Conservation (phyloP, 2,113 vertebrate species). For the Austrofundulus limnaeus region DNA sequence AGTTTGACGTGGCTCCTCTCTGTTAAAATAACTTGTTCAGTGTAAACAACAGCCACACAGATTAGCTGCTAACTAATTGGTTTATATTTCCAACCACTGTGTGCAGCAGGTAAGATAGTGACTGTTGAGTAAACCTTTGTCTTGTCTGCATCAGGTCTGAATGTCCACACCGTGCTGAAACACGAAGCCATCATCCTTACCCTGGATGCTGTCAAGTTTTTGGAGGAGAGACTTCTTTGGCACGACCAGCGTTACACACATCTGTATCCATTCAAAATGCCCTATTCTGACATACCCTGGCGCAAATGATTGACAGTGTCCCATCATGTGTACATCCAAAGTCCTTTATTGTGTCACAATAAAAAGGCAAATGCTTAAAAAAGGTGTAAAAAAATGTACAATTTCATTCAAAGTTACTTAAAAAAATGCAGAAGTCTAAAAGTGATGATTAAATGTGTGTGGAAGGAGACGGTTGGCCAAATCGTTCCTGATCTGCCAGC, state of each 20-base stretch:
- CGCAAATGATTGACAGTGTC: too few relatives aligned
- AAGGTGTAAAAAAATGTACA: neutral
- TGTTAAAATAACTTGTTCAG: too few relatives aligned
- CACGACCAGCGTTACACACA: conserved; percentile 78
- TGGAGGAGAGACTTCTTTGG: conserved; percentile 90
- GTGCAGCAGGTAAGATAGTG: neutral
- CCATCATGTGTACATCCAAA: conserved; percentile 27
- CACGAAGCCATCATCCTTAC: conserved; percentile 85
- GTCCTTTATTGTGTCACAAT: conserved; percentile 44
- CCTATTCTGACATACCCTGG: conserved; percentile 82
- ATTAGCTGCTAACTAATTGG: too few relatives aligned
- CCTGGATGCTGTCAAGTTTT: conserved; percentile 78
- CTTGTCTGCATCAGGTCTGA: conserved; percentile 78
- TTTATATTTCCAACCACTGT: neutral
- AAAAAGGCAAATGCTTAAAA: conserved; percentile 18
- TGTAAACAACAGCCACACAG: too few relatives aligned
- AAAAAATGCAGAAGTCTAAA: conserved; percentile 23
- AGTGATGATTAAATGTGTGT: conserved; percentile 41
- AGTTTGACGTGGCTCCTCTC: too few relatives aligned
- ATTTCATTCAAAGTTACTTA: conserved; percentile 9
- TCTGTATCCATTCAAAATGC: conserved; percentile 83
- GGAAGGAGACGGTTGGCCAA: conserved; percentile 82
- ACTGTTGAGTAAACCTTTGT: neutral
- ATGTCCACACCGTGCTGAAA: conserved; percentile 89
- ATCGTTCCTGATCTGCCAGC: conserved; percentile 86